Evolutionary conservation across 1,140 invertebrate species (phyloP), one percentile per base, ranked within the genome.

Genomic region (Pentalonia nigronervosa): DNA sequence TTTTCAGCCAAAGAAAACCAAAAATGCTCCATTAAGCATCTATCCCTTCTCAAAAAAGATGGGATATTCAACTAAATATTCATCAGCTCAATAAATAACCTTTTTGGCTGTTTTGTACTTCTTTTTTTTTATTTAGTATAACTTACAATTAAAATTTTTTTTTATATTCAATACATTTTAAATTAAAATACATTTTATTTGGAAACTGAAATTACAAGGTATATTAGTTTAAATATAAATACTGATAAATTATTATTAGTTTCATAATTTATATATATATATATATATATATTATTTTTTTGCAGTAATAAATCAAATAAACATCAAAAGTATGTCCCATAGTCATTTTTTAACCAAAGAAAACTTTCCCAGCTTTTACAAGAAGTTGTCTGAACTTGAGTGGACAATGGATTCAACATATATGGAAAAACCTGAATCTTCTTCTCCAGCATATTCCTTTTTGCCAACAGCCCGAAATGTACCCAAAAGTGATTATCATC

Each of bases 271-370:
- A 86, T 47, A 0, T n/a, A n/a, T n/a, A n/a, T n/a, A n/a, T n/a
- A n/a, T n/a, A n/a, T n/a, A n/a, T n/a, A n/a, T n/a, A 30, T 8
- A 41, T 36, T 53, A 0, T 45, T 23, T 11, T 83, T 83, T 83
- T 91, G 21, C 53, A 93, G 91, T 93, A 41, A 83, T 25, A 9
- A 23, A 84, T n/a, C n/a, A n/a, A n/a, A n/a, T n/a, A n/a, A 83
- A n/a, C 60, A 76, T 50, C 47, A 93, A 83, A 84, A 93, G 81
- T 41, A 93, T 93, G 91, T 93, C 91, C n/a, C 91, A 93, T 36
- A 93, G 67, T 56, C 91, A 93, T 93, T 93, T 86, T 36, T 93
- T 93, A 93, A 93, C 91, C 81, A 93, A 93, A 93, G 91, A 93
- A 56, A 93, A 93, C 48, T 93, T 93, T 9, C 76, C 91, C 7